phyloP scores from a whole-genome alignment of 2,797 vertebrate genomes.

The Lophius americanus region DNA sequence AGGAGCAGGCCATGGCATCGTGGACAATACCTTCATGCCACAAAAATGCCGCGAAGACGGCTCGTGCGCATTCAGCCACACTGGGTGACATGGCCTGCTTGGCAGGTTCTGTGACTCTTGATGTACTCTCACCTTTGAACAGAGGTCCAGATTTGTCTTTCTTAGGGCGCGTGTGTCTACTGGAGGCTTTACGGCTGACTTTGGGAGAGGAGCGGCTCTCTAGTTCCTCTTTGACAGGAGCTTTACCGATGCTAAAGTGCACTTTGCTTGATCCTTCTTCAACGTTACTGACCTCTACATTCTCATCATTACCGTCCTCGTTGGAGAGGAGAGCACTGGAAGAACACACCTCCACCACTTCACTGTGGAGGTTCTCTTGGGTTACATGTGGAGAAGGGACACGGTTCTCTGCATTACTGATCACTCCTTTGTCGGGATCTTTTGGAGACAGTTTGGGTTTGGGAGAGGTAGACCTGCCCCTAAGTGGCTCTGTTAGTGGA shows the following conservation, averaged over 20 bases:
- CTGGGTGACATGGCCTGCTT: constrained; percentile 99
- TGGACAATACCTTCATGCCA: constrained; percentile 99
- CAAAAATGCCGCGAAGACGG: constrained; percentile 96
- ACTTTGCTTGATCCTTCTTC: constrained; percentile 94
- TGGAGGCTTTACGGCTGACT: constrained; percentile 93
- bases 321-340: constrained; percentile 93
- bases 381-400: constrained; percentile 96
- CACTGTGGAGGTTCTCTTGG: constrained; percentile 97
- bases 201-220: constrained; percentile 97
- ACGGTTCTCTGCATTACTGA: constrained; percentile 87
- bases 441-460: constrained; percentile 91
- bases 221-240: constrained; percentile 93
- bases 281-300: constrained; percentile 80
- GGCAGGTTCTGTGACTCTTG: constrained; percentile 88
- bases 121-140: constrained; percentile 90
- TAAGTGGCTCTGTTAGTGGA: constrained; percentile 91
- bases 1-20: constrained; percentile 99
- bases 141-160: constrained; percentile 96
- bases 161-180: constrained; percentile 92
- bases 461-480: constrained; percentile 95
- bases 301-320: constrained; percentile 90
- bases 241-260: constrained; percentile 99
- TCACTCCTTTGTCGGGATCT: constrained; percentile 83
- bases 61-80: constrained; percentile 94
- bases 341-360: constrained; percentile 97